Percentiles rank a stretch among this genome's conserved stretches.
Evolutionary conservation across 2,113 vertebrate genomes (phyloP).

Genomic region (Bothrops jararaca): DNA sequence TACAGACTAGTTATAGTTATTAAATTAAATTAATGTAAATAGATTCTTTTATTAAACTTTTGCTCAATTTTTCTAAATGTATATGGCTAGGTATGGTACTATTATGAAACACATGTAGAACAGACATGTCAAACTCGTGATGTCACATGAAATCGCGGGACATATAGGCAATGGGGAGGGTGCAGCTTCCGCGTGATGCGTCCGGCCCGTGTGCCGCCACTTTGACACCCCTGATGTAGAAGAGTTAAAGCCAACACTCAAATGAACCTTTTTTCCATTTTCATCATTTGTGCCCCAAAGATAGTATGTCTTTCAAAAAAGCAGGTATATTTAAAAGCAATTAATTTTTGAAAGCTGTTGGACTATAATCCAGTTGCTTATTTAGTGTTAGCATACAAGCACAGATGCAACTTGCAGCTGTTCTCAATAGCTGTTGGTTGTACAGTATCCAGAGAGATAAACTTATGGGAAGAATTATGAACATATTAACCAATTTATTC

Average conservation of each 20-base stretch:
- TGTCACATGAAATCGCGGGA: too few species aligned
- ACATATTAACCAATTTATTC: background rate
- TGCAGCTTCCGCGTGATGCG: too few species aligned
- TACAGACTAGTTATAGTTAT: background rate
- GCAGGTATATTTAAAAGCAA: background rate
- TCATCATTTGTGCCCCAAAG: background rate
- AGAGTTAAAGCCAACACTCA: background rate
- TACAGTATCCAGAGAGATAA: background rate
- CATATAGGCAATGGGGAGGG: too few species aligned
- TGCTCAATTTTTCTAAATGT: background rate
- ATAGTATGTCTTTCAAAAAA: background rate
- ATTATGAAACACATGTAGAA: background rate
- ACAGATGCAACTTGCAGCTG: background rate
- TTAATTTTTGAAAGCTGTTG: background rate
- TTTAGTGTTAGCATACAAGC: background rate
- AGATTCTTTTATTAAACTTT: background rate
- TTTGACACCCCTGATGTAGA: too few species aligned
- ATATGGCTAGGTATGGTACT: background rate
- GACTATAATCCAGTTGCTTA: background rate
- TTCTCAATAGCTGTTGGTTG: background rate
- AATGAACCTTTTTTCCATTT: background rate
- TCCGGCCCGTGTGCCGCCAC: too few species aligned
- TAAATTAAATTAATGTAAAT: background rate
- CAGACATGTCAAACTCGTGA: too few species aligned
- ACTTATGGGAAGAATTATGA: background rate